phyloP scores from a whole-genome alignment of 2,797 vertebrate genomes.

The Pitangus sulphuratus region DNA sequence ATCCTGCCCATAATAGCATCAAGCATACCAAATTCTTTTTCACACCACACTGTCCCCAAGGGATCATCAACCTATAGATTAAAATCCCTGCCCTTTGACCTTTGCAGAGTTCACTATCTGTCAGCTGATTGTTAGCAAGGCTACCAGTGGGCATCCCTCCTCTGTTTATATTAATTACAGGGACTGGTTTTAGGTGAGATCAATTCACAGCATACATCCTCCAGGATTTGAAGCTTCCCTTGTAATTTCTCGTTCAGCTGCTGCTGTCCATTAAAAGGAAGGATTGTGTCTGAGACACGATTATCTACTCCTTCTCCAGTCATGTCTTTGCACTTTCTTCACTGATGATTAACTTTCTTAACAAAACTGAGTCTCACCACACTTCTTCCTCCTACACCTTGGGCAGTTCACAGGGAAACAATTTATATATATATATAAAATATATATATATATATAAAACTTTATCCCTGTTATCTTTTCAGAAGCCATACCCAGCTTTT shows the following conservation, averaged over 20 bases:
- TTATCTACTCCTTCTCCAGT: background rate
- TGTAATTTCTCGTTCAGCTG: background rate
- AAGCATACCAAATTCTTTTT: slow-evolving; percentile 62
- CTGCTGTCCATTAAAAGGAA: background rate
- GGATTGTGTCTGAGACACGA: background rate
- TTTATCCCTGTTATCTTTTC: background rate
- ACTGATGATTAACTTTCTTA: background rate
- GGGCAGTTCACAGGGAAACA: background rate
- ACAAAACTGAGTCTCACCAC: background rate
- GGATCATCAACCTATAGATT: slow-evolving; percentile 54
- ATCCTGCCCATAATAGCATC: slow-evolving; percentile 61
- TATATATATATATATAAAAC: background rate
- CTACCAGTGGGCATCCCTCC: background rate
- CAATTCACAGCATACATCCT: background rate
- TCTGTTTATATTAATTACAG: slow-evolving; percentile 9
- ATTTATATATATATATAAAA: too few relatives aligned
- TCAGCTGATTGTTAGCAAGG: slow-evolving; percentile 33
- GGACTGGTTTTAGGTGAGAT: background rate
- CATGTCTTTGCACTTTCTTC: background rate
- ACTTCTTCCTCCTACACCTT: background rate
- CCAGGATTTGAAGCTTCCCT: background rate
- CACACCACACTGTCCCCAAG: slow-evolving; percentile 46
- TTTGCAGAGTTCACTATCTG: slow-evolving; percentile 42
- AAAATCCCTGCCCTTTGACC: slow-evolving; percentile 49
- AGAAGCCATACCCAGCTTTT: background rate